A percentile compares a stretch with the other conserved stretches of the same genome.
These are phyloP conservation scores for Pseudococcus viburni DNA, from an alignment of 2,888 invertebrate genomes.

Conservation along the genomic window DNA sequence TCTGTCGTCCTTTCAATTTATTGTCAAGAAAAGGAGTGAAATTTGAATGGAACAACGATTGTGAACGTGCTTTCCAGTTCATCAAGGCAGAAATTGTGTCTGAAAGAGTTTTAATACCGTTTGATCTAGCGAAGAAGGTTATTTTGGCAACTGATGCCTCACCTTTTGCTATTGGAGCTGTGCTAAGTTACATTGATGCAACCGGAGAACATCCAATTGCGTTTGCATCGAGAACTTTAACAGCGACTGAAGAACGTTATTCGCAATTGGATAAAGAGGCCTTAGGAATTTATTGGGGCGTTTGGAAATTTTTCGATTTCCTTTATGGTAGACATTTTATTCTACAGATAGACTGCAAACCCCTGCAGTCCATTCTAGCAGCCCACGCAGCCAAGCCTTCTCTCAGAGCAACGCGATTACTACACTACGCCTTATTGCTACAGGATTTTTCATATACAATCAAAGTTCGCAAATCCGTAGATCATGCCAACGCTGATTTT, in stretches of 20 bases:
- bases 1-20: conserved; percentile 4
- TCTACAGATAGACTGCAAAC: conserved; percentile 71
- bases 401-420: conserved; percentile 34
- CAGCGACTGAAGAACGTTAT: conserved; percentile 65
- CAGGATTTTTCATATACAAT: conserved; percentile 70
- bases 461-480: conserved; percentile 67
- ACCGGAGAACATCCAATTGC: conserved; percentile 55
- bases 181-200: conserved; percentile 30
- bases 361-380: conserved; percentile 68
- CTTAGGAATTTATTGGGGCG: conserved; percentile 63
- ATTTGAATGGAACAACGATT: conserved; percentile 23
- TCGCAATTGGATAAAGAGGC: conserved; percentile 68
- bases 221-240: conserved; percentile 65
- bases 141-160: conserved; percentile 61
- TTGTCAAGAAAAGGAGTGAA: conserved; percentile 46
- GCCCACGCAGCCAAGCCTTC: conserved; percentile 52
- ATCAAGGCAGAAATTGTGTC: conserved; percentile 54
- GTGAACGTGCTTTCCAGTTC: neutral
- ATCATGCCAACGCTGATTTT: conserved; percentile 68
- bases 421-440: conserved; percentile 67
- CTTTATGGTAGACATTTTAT: conserved; percentile 69
- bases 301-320: conserved; percentile 68
- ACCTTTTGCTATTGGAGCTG: conserved; percentile 52
- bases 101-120: conserved; percentile 30
- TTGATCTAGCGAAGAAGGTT: neutral